Evolutionary conservation across 2,888 invertebrate species (phyloP), one percentile per base, ranked within the genome.

Genomic region (Caenorhabditis japonica): DNA sequence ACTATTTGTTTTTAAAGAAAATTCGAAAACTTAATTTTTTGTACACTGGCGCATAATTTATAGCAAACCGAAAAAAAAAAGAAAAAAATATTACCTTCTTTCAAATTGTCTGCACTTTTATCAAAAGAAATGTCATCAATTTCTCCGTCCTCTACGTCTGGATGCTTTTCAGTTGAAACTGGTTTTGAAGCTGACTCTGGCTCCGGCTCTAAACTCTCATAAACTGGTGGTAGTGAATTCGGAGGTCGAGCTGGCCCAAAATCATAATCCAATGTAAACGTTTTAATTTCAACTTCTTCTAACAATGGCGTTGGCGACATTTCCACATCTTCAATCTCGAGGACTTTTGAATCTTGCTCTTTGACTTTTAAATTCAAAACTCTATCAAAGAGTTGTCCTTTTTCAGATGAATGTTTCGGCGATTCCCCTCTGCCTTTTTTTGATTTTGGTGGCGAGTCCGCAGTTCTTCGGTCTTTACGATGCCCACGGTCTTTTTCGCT

Each of bases 291-390:
- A 4, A 25, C 23, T 17, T 58, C 58, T 0, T 46, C 44, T 27
- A n/a, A 33, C 47, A 58, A 19, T 3, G 33, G 34, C 4, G 25
- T 34, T 13, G 58, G 58, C 15, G 58, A 58, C 36, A 44, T 58
- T 15, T 58, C 58, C 15, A 58, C 13, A 12, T 58, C 58, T 13
- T 58, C 47, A 17, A 58, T 23, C 12, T 36, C 58, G 7, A 46
- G 5, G 7, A 46, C 33, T 2, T 1, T 21, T 3, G 5, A 23
- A 4, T 17, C 25, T 12, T 34, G 44, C 10, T 10, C 10, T 15
- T 46, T 56, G 34, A 34, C 33, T 3, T 43, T 33, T 19, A 43
- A 17, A 25, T 56, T 34, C 7, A 56, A 23, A 33, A 56, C 55
- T 36, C 51, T 34, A 13, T 51, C 51, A 23, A 51, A 51, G 21